A percentile compares a stretch with the other conserved stretches of the same genome.
phyloP scores from a whole-genome alignment of 2,797 vertebrate species.

The Falco novaeseelandiae region DNA sequence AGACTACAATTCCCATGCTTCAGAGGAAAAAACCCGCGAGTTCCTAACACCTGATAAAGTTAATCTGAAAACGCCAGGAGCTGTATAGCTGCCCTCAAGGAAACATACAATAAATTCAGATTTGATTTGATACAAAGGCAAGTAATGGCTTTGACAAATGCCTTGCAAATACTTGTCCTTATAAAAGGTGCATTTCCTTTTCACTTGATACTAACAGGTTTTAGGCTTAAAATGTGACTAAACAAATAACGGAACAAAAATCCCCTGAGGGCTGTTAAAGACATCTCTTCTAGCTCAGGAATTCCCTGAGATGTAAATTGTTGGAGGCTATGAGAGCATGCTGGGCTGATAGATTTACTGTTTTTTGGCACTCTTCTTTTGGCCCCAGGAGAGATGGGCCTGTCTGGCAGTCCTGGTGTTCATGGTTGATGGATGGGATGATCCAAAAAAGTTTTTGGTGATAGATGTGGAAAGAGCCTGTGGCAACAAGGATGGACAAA shows the following conservation, averaged over 20 bases:
- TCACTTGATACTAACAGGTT: background rate
- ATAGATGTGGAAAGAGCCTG: background rate
- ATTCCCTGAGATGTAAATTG: too few species aligned
- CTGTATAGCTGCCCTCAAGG: background rate
- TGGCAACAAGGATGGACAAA: background rate
- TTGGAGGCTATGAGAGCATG: fast-evolving
- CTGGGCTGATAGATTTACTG: fast-evolving
- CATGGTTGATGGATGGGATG: too few species aligned
- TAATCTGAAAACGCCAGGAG: fast-evolving
- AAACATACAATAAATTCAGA: fast-evolving
- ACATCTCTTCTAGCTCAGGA: background rate
- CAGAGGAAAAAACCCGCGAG: fast-evolving
- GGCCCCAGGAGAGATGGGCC: too few species aligned
- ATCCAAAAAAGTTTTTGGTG: background rate
- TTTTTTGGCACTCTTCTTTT: too few species aligned
- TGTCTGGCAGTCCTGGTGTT: background rate
- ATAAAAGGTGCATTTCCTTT: background rate
- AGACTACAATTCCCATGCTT: conserved; percentile 69
- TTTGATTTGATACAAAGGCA: background rate
- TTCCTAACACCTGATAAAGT: fast-evolving
- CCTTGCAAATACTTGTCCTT: background rate
- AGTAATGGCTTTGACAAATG: background rate
- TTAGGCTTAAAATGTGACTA: background rate
- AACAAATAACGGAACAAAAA: background rate
- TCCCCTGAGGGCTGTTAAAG: background rate